A percentile compares a stretch with the other conserved stretches of the same genome.
These are phyloP conservation scores for Amphipoea lucens DNA, from an alignment of 2,888 invertebrate species.

Conservation along the genomic window DNA sequence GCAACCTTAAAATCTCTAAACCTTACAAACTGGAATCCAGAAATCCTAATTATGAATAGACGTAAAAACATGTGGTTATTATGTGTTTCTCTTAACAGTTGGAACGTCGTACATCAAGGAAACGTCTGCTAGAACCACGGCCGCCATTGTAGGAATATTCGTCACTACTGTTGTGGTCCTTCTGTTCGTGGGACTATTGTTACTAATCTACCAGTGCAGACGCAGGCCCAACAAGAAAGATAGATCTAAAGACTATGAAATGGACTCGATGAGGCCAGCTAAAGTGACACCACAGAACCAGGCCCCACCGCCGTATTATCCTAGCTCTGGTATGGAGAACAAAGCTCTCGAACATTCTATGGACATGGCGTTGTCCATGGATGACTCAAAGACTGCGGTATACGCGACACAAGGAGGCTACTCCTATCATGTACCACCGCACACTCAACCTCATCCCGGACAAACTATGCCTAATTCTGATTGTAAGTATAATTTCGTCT, in stretches of 20 bases:
- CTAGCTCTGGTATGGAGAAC: constrained; percentile 96
- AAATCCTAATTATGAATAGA: not conserved
- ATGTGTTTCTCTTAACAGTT: constrained; percentile 87
- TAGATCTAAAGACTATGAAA: constrained; percentile 96
- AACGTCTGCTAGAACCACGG: constrained; percentile 94
- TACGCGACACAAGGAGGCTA: constrained; percentile 96
- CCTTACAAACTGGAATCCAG: not conserved
- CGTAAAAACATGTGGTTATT: not conserved
- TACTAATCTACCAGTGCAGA: constrained; percentile 96
- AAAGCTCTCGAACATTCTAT: constrained; percentile 97
- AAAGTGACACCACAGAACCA: constrained; percentile 96
- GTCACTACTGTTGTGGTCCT: constrained; percentile 91
- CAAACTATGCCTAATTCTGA: constrained; percentile 94
- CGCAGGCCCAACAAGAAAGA: constrained; percentile 95
- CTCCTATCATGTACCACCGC: constrained; percentile 94
- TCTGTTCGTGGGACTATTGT: constrained; percentile 93
- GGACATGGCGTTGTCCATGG: constrained; percentile 95
- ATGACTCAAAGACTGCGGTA: constrained; percentile 96
- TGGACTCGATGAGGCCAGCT: constrained; percentile 96
- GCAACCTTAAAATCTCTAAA: constrained; percentile 3
- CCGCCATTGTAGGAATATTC: constrained; percentile 88
- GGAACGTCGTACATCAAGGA: constrained; percentile 95
- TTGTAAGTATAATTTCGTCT: constrained; percentile 91
- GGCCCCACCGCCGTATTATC: constrained; percentile 97
- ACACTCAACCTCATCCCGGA: constrained; percentile 91